phyloP scores from a whole-genome alignment of 2,888 invertebrate genomes.

The Mactromeris polynyma region DNA sequence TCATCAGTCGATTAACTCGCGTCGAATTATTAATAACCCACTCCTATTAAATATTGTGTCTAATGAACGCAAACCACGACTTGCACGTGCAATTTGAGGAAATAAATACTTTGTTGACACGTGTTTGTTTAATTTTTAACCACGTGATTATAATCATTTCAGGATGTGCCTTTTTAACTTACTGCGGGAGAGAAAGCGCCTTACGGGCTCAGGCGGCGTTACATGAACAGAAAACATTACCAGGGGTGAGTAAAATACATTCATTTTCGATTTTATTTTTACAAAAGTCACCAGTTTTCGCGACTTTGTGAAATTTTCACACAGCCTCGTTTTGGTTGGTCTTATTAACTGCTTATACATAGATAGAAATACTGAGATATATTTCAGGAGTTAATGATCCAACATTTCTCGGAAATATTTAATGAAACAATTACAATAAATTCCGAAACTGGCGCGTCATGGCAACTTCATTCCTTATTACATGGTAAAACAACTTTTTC shows the following conservation, averaged over 20 bases:
- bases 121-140: neutral
- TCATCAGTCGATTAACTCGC: neutral
- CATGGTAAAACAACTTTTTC: neutral
- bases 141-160: constrained; percentile 78
- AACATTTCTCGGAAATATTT: no score
- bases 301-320: no score
- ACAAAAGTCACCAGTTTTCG: neutral
- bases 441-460: no score
- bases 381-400: no score
- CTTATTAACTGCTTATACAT: no score
- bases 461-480: no score
- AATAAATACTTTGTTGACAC: neutral
- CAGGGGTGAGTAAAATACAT: constrained; percentile 94
- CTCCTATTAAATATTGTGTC: neutral
- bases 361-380: no score
- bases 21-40: neutral
- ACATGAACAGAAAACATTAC: constrained; percentile 99
- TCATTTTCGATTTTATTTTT: neutral
- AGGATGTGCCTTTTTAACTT: constrained; percentile 99
- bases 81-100: neutral
- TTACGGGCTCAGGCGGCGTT: constrained; percentile 96
- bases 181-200: constrained; percentile 98
- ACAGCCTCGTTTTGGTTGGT: no score
- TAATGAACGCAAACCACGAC: neutral
- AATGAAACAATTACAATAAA: no score